Conservation (phyloP, 2,888 invertebrate genomes). For the Drosophila neutralis region DNA sequence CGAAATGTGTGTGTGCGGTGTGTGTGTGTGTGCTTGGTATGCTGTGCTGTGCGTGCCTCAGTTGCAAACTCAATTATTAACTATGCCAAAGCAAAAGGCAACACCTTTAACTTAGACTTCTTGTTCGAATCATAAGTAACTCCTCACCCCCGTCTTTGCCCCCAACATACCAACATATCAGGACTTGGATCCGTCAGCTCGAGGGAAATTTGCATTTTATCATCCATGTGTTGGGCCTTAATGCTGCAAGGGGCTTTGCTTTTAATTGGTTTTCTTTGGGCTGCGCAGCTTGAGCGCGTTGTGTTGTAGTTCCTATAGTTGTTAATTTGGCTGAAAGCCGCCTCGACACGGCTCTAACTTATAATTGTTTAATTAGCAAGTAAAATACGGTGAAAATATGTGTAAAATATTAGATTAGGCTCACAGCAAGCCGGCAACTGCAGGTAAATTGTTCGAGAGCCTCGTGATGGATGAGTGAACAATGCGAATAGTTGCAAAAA, state of each 20-base stretch:
- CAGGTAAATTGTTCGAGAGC: constrained; percentile 16
- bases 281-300: constrained; percentile 1
- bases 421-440: constrained; percentile 1
- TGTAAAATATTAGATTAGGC: constrained; percentile 65
- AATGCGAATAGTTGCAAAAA: constrained; percentile 12
- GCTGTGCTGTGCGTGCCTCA: constrained; percentile 67
- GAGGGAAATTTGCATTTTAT: constrained; percentile 79
- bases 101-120: constrained; percentile 64
- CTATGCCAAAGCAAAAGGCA: constrained; percentile 62
- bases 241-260: constrained; percentile 65
- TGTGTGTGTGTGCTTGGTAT: constrained; percentile 17
- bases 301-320: constrained; percentile 25
- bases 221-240: constrained; percentile 62
- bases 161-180: background rate
- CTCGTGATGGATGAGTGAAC: background rate
- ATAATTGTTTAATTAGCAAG: constrained; percentile 79
- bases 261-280: constrained; percentile 74
- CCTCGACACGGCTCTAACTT: constrained; percentile 51
- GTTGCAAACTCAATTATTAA: constrained; percentile 79
- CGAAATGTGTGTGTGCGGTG: constrained; percentile 17
- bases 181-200: constrained; percentile 46
- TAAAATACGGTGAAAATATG: constrained; percentile 70
- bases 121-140: constrained; percentile 48
- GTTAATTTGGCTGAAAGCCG: constrained; percentile 59
- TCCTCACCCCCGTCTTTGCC: constrained; percentile 12